A percentile compares a stretch with the other conserved stretches of the same genome.
Conservation (phyloP, 2,113 vertebrate species). For the Heliornis fulica region DNA sequence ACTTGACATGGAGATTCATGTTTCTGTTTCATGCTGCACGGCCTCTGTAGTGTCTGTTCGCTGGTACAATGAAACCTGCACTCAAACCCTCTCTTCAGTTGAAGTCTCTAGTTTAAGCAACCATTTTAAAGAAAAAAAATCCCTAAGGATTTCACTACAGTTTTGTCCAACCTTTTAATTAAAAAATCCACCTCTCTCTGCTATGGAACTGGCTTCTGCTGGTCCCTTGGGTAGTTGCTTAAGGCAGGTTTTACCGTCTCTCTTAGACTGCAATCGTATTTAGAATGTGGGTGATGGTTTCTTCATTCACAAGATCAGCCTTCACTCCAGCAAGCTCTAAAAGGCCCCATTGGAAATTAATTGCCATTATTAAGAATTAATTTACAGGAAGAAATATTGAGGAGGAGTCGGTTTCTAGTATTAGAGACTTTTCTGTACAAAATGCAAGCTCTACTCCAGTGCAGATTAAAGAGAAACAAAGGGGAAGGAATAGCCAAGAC, state of each 20-base stretch:
- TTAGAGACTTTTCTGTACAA: neutral
- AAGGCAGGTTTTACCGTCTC: neutral
- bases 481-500: conserved; percentile 2
- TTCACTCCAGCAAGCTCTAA: neutral
- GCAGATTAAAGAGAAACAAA: conserved; percentile 1
- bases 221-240: conserved; percentile 1
- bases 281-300: conserved; percentile 17
- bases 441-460: neutral
- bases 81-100: neutral
- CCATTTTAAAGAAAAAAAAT: conserved; percentile 28
- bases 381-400: conserved; percentile 38
- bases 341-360: neutral
- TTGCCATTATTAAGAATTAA: conserved; percentile 6
- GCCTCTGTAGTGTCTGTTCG: neutral
- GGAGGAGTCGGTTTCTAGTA: neutral
- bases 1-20: conserved; percentile 22
- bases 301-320: conserved; percentile 24
- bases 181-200: neutral
- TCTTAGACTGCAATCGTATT: neutral
- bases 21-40: neutral
- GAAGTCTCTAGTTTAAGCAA: conserved; percentile 7
- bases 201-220: neutral
- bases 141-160: neutral
- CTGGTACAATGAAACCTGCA: neutral
- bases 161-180: conserved; percentile 52